Base-by-base conservation (phyloP, 2,888 invertebrate genomes). In the Drosophila borborema region DNA sequence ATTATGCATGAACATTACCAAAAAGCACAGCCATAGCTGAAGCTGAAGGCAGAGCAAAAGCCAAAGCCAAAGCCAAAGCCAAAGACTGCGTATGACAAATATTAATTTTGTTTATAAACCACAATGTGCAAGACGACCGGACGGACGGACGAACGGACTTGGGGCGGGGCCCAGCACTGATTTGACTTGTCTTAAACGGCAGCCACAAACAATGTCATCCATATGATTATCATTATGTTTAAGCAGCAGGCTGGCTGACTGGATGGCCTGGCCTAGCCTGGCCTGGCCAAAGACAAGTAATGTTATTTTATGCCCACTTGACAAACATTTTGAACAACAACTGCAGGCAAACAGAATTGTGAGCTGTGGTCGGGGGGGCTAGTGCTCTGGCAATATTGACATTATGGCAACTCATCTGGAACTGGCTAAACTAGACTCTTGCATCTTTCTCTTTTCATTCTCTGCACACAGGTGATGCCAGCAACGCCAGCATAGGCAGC, bases 401-500 rank as follows among this genome's bases (percentile, higher is more conserved):
- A 71, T 76, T 74, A 20, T 14, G 38, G 14, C 23, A 59, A 41
- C 54, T 40, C 54, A 48, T 41, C 28, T 43, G 23, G 36, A 38
- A 51, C 34, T 23, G 31, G 51, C 41, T 64, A 16, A 59, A 63
- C 65, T 61, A n/a, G 20, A 72, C 62, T 53, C 60, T 64, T 20
- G 55, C 51, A 34, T 65, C 38, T 38, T 61, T 64, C 59, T 53
- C 46, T 40, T 34, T 41, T 34, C 40, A 2, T 61, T 38, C 5
- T 28, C 28, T 28, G 6, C 28, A 91, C 95, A 76, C 95, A 98
- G 99, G 99, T 94, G 99, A 99, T 94, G 98, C 98, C 93, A 98
- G 98, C 94, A 98, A 98, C 93, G 98, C 98, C 94, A 98, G 98
- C 95, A 98, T 99, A 94, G 99, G 99, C 89, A 99, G 98, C 91